Percentiles rank a stretch among this genome's conserved stretches.
phyloP scores from a whole-genome alignment of 2,797 vertebrate species.

The Acomys russatus region DNA sequence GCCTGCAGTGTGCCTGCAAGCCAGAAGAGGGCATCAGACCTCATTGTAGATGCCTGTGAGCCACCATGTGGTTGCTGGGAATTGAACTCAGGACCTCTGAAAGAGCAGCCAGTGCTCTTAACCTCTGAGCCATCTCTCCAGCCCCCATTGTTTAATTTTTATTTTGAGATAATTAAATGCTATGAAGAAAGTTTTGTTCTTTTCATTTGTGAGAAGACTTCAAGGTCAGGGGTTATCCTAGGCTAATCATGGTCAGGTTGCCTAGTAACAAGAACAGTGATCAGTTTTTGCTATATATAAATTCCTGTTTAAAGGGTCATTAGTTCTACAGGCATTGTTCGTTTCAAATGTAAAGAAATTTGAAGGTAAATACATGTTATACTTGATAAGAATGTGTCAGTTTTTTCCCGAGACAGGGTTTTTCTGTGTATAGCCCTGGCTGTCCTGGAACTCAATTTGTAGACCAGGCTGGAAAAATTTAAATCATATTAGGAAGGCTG shows the following conservation, averaged over 20 bases:
- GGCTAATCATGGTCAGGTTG: background rate
- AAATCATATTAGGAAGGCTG: too few species aligned
- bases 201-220: background rate
- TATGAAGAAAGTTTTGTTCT: background rate
- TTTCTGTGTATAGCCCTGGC: too few species aligned
- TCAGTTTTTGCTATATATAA: background rate
- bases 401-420: too few species aligned
- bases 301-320: background rate
- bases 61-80: too few species aligned
- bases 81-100: too few species aligned
- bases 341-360: slow-evolving; percentile 19
- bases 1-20: too few species aligned
- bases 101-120: too few species aligned
- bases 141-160: background rate
- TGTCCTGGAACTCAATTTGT: too few species aligned
- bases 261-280: background rate
- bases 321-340: background rate
- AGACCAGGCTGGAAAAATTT: too few species aligned
- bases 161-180: background rate
- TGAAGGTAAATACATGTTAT: slow-evolving; percentile 18
- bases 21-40: too few species aligned
- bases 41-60: too few species aligned
- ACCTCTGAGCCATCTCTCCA: too few species aligned
- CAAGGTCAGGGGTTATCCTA: background rate
- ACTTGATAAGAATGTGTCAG: background rate